Percentiles rank a stretch among this genome's conserved stretches.
Evolutionary conservation across 2,888 invertebrate species (phyloP).

Genomic region (Diloba caeruleocephala): DNA sequence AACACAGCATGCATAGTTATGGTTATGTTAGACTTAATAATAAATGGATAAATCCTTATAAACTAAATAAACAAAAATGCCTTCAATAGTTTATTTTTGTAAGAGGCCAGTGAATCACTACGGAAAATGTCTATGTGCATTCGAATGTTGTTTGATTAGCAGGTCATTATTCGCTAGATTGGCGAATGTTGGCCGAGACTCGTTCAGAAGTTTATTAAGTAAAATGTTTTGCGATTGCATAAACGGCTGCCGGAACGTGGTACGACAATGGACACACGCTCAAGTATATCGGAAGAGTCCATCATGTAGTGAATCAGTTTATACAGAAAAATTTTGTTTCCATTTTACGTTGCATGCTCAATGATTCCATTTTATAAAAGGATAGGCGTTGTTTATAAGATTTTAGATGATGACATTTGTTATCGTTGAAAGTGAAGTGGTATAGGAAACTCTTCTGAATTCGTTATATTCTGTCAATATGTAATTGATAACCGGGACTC

Average conservation of each 20-base stretch:
- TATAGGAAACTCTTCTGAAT: neutral
- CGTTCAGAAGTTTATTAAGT: neutral
- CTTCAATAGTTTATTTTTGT: neutral
- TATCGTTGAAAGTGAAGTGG: neutral
- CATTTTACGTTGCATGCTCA: neutral
- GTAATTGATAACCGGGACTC: neutral
- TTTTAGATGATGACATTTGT: neutral
- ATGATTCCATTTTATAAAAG: constrained; percentile 5
- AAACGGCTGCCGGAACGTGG: neutral
- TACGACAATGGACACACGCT: neutral
- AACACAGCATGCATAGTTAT: no score
- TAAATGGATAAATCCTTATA: neutral
- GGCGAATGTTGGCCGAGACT: neutral
- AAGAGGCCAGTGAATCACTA: neutral
- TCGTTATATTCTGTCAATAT: neutral
- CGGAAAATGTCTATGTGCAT: neutral
- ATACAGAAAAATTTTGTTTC: neutral
- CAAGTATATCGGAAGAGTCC: neutral
- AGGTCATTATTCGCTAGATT: neutral
- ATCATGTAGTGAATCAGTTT: neutral
- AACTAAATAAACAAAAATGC: no score
- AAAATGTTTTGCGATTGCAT: neutral
- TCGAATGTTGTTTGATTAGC: neutral
- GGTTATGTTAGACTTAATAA: no score
- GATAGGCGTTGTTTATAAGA: neutral